Base-by-base conservation (phyloP, 1,140 invertebrate species). In the Dreissena rostriformis region DNA sequence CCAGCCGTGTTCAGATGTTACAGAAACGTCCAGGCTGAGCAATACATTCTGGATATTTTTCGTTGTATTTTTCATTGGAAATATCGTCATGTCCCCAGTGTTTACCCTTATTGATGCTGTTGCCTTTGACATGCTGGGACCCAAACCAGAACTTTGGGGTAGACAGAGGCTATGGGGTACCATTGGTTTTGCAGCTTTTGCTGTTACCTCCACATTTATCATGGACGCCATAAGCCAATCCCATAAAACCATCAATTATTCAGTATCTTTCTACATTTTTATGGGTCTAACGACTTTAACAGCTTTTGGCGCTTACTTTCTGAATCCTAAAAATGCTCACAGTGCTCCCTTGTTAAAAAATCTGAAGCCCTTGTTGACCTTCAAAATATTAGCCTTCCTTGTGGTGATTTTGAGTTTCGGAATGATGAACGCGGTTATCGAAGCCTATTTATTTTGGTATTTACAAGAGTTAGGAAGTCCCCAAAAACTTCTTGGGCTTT, bases 371-470 rank as follows among this genome's bases (percentile, higher is more conserved):
- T 61, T 90, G 39, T 66, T 91, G 29, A 79, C 63, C 14, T 78
- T 87, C 55, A 57, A 84, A 68, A 73, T 84, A 26, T 28, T 87
- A 5, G 22, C 82, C 4, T 91, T 97, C 89, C 93, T 97, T 26
- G 19, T 96, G 15, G 97, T 97, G 95, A 97, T 97, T 77, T 95
- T 97, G 78, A 94, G 95, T 6, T 96, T 97, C 66, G 98, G 98
- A 0, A 94, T 98, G 82, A 96, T 97, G 81, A 98, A 97, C 0
- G 97, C 96, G 0, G 91, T 98, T 0, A 94, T 98, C n/a, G 98
- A 97, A 97, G 96, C 97, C 79, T 98, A 97, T 91, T 93, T 98
- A 6, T 98, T 97, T 92, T 97, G 96, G 97, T 95, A 97, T 80
- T 94, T 98, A 12, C 95, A 97, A 92, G 96, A 97, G 26, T 52